Conservation (phyloP, 1,140 invertebrate species). For the Drosophila kepulauana region DNA sequence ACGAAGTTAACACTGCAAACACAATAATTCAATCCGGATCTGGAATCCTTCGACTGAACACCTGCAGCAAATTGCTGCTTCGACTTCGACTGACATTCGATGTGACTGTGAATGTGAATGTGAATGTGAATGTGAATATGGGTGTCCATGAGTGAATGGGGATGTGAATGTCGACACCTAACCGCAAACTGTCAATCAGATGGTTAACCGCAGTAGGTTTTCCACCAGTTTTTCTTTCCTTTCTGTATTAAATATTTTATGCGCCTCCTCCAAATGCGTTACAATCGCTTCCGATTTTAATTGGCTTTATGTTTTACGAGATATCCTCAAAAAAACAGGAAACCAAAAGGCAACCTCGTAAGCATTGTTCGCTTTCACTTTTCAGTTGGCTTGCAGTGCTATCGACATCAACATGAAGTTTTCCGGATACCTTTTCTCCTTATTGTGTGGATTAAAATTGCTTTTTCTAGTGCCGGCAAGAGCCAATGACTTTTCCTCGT, state of each 20-base stretch:
- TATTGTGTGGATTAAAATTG: slow-evolving; percentile 35
- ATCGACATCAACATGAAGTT: slow-evolving; percentile 54
- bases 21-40: slow-evolving; percentile 29
- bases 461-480: slow-evolving; percentile 7
- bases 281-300: slow-evolving; percentile 52
- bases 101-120: slow-evolving; percentile 15
- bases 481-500: slow-evolving; percentile 88
- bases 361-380: slow-evolving; percentile 31
- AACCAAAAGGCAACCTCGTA: slow-evolving; percentile 38
- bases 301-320: slow-evolving; percentile 50
- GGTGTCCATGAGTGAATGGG: slow-evolving; percentile 3
- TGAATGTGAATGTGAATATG: not conserved
- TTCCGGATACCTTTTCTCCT: slow-evolving; percentile 25
- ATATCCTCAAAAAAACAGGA: slow-evolving; percentile 41
- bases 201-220: slow-evolving; percentile 16
- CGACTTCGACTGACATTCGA: slow-evolving; percentile 36
- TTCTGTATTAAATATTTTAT: slow-evolving; percentile 65
- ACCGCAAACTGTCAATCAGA: slow-evolving; percentile 81
- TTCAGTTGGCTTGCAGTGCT: slow-evolving; percentile 54
- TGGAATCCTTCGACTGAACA: slow-evolving; percentile 50
- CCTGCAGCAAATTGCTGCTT: slow-evolving; percentile 58
- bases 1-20: slow-evolving; percentile 72
- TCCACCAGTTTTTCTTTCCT: slow-evolving; percentile 34
- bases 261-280: not conserved
- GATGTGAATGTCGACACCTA: slow-evolving; percentile 54